Percentiles rank a stretch among this genome's conserved stretches.
Evolutionary conservation across 2,113 vertebrate genomes (phyloP).

Genomic region (Chaenocephalus aceratus): DNA sequence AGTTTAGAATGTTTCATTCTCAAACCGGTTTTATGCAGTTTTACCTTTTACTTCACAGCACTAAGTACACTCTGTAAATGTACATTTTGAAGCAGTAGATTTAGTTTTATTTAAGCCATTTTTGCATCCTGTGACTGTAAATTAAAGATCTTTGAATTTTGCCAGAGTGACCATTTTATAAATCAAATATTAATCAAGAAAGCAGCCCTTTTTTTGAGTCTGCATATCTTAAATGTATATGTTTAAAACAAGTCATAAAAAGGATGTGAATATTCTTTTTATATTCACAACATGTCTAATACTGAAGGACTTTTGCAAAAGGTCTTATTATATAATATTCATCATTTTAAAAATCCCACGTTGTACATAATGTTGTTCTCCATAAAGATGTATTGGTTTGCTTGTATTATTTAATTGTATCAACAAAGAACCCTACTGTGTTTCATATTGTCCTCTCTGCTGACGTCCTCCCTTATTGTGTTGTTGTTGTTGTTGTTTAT

Average conservation of each 20-base stretch:
- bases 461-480: background rate
- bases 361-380: background rate
- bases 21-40: too few species aligned
- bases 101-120: background rate
- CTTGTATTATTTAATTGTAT: background rate
- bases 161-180: background rate
- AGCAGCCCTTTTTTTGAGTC: background rate
- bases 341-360: background rate
- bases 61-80: background rate
- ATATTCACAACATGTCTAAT: background rate
- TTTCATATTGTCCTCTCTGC: background rate
- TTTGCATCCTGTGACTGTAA: background rate
- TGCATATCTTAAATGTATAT: background rate
- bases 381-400: background rate
- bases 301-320: background rate
- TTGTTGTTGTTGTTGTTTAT: slow-evolving; percentile 8
- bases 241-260: background rate
- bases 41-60: background rate
- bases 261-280: background rate
- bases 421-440: background rate
- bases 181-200: background rate
- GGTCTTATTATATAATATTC: background rate
- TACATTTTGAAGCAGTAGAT: background rate
- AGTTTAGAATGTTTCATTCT: too few species aligned
- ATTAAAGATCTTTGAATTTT: background rate